A percentile compares a stretch with the other conserved stretches of the same genome.
Conservation (phyloP, 2,797 vertebrate species). For the Limnodromus scolopaceus region DNA sequence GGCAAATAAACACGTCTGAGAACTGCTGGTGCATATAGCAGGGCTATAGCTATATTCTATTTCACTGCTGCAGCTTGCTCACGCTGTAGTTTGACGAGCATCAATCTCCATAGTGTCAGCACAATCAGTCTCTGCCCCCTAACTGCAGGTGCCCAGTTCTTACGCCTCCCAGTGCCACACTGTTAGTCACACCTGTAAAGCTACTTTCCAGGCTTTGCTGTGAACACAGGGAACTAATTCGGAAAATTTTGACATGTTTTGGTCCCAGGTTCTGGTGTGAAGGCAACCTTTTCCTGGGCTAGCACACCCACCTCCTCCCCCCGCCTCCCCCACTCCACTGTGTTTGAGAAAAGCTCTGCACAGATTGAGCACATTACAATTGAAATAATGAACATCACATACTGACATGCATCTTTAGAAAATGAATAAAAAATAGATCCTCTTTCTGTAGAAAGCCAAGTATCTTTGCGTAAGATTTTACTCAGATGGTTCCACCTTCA, state of each 20-base stretch:
- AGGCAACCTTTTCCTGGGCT: neutral
- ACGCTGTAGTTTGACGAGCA: neutral
- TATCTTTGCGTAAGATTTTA: neutral
- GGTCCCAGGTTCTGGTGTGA: neutral
- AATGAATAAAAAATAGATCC: neutral
- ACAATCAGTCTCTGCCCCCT: neutral
- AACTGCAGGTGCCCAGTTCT: fast-evolving
- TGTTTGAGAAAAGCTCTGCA: neutral
- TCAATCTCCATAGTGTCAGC: neutral
- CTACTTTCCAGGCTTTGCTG: neutral
- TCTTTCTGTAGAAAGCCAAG: neutral
- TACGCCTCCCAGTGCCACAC: neutral
- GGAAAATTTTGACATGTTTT: neutral
- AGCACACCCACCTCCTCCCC: fast-evolving
- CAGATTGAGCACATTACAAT: neutral
- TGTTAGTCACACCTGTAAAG: neutral
- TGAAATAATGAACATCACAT: neutral
- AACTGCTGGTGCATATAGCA: neutral
- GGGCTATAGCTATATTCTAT: neutral
- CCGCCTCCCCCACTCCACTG: too few species aligned
- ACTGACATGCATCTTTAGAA: neutral
- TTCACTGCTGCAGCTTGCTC: neutral
- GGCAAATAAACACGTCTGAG: neutral
- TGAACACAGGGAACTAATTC: neutral
- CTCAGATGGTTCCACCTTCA: neutral